Evolutionary conservation across 2,888 invertebrate species (phyloP).

Genomic region (Melieria crassipennis): DNA sequence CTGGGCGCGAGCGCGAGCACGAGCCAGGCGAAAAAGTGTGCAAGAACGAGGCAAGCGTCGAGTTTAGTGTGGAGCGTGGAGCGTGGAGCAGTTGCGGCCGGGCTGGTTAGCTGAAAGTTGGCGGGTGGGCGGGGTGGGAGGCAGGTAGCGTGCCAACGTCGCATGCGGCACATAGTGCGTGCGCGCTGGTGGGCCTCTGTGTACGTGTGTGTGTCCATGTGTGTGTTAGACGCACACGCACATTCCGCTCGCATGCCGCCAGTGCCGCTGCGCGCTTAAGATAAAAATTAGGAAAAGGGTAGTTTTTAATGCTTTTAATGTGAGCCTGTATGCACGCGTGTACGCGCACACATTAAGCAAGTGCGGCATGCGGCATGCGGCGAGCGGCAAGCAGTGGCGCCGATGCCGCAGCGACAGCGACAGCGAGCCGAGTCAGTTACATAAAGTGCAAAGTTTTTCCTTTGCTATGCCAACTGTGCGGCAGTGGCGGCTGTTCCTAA

Average conservation of each 20-base stretch:
- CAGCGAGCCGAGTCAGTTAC: too few relatives aligned
- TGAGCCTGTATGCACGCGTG: conserved; percentile 12
- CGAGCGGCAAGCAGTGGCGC: background rate
- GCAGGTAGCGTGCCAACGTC: background rate
- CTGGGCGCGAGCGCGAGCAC: conserved; percentile 14
- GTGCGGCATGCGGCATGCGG: background rate
- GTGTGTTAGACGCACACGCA: conserved; percentile 8
- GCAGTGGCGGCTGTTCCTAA: conserved; percentile 8
- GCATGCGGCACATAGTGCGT: conserved; percentile 8
- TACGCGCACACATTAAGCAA: background rate
- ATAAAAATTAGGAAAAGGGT: conserved; percentile 46
- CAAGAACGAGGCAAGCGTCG: conserved; percentile 8
- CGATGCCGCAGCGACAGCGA: too few relatives aligned
- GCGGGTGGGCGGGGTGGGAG: conserved; percentile 3
- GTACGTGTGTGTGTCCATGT: conserved; percentile 3
- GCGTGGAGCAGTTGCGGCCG: conserved; percentile 35
- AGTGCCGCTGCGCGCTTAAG: conserved; percentile 35
- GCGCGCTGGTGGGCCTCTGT: conserved; percentile 18
- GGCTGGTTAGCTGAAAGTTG: background rate
- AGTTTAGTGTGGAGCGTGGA: conserved; percentile 28
- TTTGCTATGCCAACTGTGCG: conserved; percentile 5
- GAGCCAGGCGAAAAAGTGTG: conserved; percentile 8
- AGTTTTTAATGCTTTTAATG: conserved; percentile 44
- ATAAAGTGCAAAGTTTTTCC: too few relatives aligned
- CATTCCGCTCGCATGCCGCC: background rate